These are phyloP conservation scores for Osmoderma eremita DNA, from an alignment of 2,888 invertebrate species.

Conservation along the genomic window DNA sequence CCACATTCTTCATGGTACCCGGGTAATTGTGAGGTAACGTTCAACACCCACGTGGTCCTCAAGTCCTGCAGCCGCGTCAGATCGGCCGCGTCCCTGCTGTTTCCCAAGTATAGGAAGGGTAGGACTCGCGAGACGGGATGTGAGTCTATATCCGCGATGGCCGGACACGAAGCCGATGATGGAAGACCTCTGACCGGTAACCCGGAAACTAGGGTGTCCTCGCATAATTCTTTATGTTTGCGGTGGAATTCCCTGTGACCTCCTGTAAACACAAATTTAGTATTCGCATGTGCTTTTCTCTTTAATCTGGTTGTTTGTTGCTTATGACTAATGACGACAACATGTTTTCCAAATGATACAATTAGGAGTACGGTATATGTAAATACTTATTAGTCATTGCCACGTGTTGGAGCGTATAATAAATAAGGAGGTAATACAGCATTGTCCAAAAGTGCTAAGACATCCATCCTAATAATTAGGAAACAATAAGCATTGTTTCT, in stretches of 20 bases:
- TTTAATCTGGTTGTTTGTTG: not conserved
- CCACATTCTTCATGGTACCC: slow-evolving; percentile 75
- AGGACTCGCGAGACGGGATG: slow-evolving; percentile 82
- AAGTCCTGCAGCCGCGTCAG: slow-evolving; percentile 71
- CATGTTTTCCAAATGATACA: too few species aligned
- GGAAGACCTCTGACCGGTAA: slow-evolving; percentile 60
- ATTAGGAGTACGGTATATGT: too few species aligned
- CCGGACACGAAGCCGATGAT: slow-evolving; percentile 66
- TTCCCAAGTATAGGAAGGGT: slow-evolving; percentile 84
- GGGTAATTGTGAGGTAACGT: slow-evolving; percentile 82
- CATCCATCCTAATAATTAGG: too few species aligned
- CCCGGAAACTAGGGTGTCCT: slow-evolving; percentile 71
- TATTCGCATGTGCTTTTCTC: not conserved
- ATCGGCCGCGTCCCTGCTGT: slow-evolving; percentile 83
- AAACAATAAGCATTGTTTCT: too few species aligned
- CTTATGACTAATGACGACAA: not conserved
- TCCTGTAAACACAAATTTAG: slow-evolving; percentile 65
- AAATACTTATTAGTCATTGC: too few species aligned
- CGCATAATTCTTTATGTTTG: slow-evolving; percentile 78
- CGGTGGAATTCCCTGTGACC: slow-evolving; percentile 77
- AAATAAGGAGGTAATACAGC: too few species aligned
- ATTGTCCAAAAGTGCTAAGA: too few species aligned
- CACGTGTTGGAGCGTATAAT: too few species aligned
- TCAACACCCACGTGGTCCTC: slow-evolving; percentile 81
- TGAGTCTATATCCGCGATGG: slow-evolving; percentile 73